Evolutionary conservation across 2,888 invertebrate genomes (phyloP).

Genomic region (Troides aeacus): DNA sequence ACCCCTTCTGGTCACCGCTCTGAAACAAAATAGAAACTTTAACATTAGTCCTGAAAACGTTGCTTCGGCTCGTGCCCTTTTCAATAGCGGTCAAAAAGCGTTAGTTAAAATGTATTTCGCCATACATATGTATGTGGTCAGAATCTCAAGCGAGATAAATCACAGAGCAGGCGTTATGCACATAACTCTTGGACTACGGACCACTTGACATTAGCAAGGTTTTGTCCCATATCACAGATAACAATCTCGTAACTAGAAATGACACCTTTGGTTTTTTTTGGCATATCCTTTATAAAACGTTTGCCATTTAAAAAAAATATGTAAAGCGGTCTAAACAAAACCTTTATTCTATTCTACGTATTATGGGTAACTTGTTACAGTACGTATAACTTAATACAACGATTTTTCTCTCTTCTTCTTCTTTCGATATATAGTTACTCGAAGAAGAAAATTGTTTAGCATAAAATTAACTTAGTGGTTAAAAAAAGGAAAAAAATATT

Average conservation of each 20-base stretch:
- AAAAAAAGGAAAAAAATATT: too few species aligned
- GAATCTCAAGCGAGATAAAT: slow-evolving; percentile 67
- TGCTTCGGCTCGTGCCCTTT: slow-evolving; percentile 36
- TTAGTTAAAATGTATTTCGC: slow-evolving; percentile 56
- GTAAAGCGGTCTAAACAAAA: too few species aligned
- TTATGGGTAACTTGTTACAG: too few species aligned
- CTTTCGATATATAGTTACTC: too few species aligned
- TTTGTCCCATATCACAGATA: slow-evolving; percentile 45
- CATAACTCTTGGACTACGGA: slow-evolving; percentile 67
- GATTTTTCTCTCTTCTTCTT: too few species aligned
- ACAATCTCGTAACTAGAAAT: slow-evolving; percentile 17
- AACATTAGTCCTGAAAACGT: slow-evolving; percentile 47
- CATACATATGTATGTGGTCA: slow-evolving; percentile 59
- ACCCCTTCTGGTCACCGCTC: slow-evolving; percentile 20
- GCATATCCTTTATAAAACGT: too few species aligned
- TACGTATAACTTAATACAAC: too few species aligned
- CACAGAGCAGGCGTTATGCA: slow-evolving; percentile 68
- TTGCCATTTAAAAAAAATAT: not conserved
- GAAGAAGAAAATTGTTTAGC: too few species aligned
- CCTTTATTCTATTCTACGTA: too few species aligned
- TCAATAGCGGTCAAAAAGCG: slow-evolving; percentile 49
- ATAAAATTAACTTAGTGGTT: too few species aligned
- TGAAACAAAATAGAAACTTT: slow-evolving; percentile 44
- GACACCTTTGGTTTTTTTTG: slow-evolving; percentile 3
- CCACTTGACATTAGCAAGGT: slow-evolving; percentile 71